A percentile compares a stretch with the other conserved stretches of the same genome.
These are phyloP conservation scores for Enoplosus armatus DNA, from an alignment of 2,797 vertebrate species.

Conservation along the genomic window DNA sequence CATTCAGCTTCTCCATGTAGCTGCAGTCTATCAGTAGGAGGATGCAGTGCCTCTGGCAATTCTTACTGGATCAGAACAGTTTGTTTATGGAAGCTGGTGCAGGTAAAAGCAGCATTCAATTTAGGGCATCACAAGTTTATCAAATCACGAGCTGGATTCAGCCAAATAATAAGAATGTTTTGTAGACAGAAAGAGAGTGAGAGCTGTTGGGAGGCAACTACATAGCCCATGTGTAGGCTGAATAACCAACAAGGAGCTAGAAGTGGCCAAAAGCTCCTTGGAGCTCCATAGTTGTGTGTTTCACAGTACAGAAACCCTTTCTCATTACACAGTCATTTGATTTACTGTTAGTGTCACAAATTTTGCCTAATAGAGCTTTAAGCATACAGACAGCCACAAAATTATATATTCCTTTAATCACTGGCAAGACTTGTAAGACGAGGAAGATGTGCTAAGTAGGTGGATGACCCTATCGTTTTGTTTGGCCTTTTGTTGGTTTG, in stretches of 20 bases:
- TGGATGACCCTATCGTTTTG: not conserved
- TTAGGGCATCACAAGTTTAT: constrained; percentile 20
- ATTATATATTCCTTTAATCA: not conserved
- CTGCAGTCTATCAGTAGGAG: constrained; percentile 9
- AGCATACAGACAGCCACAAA: not conserved
- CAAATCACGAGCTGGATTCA: constrained; percentile 13
- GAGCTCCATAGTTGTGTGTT: not conserved
- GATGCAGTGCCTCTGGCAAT: constrained; percentile 17
- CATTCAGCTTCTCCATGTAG: constrained; percentile 13
- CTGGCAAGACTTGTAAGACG: not conserved
- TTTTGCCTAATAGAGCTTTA: too few species aligned
- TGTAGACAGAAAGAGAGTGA: not conserved
- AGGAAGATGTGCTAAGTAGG: not conserved
- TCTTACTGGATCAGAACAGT: constrained; percentile 1
- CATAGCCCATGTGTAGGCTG: constrained; percentile 33
- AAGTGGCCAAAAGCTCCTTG: constrained; percentile 19
- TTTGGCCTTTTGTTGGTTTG: not conserved
- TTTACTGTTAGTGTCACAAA: not conserved
- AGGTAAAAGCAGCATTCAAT: constrained; percentile 1
- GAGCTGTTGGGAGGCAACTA: constrained; percentile 13
- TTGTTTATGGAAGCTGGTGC: constrained; percentile 19
- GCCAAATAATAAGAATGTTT: constrained; percentile 1
- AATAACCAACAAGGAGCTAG: constrained; percentile 11
- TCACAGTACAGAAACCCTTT: not conserved
- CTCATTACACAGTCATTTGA: not conserved